phyloP scores from a whole-genome alignment of 2,888 invertebrate genomes.

The Ephialtes manifestator region DNA sequence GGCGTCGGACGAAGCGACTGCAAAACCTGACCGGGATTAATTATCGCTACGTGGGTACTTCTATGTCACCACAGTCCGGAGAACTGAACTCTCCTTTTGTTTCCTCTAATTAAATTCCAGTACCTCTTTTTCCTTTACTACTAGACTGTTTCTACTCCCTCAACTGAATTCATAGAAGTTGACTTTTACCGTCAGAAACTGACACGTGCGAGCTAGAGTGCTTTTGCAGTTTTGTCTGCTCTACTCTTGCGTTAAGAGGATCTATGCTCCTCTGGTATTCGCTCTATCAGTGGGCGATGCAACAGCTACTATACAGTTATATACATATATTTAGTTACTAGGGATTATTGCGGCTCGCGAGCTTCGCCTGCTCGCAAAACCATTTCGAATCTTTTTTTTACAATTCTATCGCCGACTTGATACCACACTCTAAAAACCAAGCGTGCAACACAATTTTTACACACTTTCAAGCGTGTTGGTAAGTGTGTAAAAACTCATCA shows the following conservation, averaged over 20 bases:
- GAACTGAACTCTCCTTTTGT: constrained; percentile 44
- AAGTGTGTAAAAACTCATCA: too few species aligned
- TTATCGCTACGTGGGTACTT: constrained; percentile 65
- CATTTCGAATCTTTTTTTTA: too few species aligned
- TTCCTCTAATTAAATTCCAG: constrained; percentile 62
- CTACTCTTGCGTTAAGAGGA: not conserved
- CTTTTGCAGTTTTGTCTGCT: not conserved
- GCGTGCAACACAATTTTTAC: too few species aligned
- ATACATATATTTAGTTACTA: not conserved
- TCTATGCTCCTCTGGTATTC: constrained; percentile 32
- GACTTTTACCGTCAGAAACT: constrained; percentile 2
- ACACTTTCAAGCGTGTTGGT: too few species aligned
- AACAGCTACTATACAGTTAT: not conserved
- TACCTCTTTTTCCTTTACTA: constrained; percentile 23
- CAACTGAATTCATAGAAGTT: constrained; percentile 4
- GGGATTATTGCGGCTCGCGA: too few species aligned
- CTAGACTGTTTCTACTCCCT: not conserved
- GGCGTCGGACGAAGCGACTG: not conserved
- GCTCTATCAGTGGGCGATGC: not conserved
- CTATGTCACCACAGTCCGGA: constrained; percentile 43
- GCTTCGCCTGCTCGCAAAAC: too few species aligned
- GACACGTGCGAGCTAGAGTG: not conserved
- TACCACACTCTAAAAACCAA: too few species aligned
- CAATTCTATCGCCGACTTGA: too few species aligned
- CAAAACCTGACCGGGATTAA: constrained; percentile 68